A percentile compares a stretch with the other conserved stretches of the same genome.
Evolutionary conservation across 2,888 invertebrate species (phyloP).

Genomic region (Lithophane ornitopus): DNA sequence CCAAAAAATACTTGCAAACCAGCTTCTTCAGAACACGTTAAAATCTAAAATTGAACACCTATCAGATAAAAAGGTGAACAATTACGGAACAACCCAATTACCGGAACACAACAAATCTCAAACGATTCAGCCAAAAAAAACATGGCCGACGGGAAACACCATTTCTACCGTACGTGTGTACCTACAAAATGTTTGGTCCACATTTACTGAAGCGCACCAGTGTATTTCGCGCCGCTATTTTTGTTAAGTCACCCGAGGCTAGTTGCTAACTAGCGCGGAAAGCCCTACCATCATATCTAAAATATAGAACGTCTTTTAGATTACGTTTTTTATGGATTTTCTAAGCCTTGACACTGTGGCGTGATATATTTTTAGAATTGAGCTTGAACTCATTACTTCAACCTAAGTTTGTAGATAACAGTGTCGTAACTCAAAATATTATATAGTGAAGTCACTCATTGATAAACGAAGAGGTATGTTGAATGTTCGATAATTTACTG

Average conservation of each 20-base stretch:
- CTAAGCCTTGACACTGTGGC: conserved; percentile 2
- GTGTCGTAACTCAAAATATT: not conserved
- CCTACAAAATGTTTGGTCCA: conserved; percentile 54
- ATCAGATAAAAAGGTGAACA: not conserved
- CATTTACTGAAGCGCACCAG: conserved; percentile 54
- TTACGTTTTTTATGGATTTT: conserved; percentile 6
- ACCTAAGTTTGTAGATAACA: not conserved
- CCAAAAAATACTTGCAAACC: no score
- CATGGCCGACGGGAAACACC: conserved; percentile 24
- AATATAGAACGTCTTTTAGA: conserved; percentile 41
- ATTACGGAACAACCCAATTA: conserved; percentile 17
- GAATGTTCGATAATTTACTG: not conserved
- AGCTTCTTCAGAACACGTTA: not conserved
- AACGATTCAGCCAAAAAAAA: conserved; percentile 42
- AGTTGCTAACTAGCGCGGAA: conserved; percentile 60
- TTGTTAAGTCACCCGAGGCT: conserved; percentile 67
- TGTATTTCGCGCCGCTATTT: conserved; percentile 66
- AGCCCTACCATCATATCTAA: conserved; percentile 62
- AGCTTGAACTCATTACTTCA: not conserved
- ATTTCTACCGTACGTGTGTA: conserved; percentile 33
- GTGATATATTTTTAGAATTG: not conserved
- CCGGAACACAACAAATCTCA: conserved; percentile 19
- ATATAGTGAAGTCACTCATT: not conserved
- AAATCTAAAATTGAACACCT: not conserved
- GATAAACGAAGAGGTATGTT: not conserved